Evolutionary conservation across 2,113 vertebrate genomes (phyloP).

Genomic region (Crotalus viridis): DNA sequence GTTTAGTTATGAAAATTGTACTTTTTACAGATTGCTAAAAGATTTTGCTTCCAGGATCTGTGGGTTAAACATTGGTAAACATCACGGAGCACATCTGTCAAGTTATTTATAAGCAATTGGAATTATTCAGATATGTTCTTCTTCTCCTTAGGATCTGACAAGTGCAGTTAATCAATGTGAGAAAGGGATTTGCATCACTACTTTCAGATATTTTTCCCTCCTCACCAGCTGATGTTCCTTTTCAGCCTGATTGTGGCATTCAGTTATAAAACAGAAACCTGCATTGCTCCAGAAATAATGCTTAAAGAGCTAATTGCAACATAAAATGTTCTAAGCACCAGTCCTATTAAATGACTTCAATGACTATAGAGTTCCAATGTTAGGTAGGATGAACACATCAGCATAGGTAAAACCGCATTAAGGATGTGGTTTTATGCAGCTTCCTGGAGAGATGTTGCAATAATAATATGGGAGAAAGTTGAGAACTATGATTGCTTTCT

Average conservation of each 20-base stretch:
- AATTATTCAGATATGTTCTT: constrained; percentile 32
- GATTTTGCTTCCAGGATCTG: background rate
- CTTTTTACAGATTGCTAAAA: background rate
- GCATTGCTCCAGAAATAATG: constrained; percentile 26
- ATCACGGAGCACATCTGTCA: constrained; percentile 28
- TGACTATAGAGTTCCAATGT: background rate
- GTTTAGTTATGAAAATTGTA: background rate
- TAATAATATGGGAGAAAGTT: background rate
- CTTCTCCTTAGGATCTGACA: constrained; percentile 29
- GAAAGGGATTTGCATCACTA: constrained; percentile 13
- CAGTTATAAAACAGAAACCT: constrained; percentile 32
- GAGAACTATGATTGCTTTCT: background rate
- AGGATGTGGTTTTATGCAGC: background rate
- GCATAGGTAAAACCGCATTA: background rate
- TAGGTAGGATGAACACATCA: background rate
- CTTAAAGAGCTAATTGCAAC: constrained; percentile 27
- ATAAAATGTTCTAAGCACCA: constrained; percentile 24
- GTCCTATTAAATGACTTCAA: constrained; percentile 3
- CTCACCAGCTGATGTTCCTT: constrained; percentile 41
- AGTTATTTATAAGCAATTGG: constrained; percentile 30
- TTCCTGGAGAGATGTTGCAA: background rate
- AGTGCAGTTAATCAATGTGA: constrained; percentile 36
- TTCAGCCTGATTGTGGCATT: constrained; percentile 10
- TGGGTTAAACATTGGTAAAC: constrained; percentile 27
- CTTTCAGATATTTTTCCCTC: constrained; percentile 37